phyloP scores from a whole-genome alignment of 2,113 vertebrate genomes.

The Python bivittatus region DNA sequence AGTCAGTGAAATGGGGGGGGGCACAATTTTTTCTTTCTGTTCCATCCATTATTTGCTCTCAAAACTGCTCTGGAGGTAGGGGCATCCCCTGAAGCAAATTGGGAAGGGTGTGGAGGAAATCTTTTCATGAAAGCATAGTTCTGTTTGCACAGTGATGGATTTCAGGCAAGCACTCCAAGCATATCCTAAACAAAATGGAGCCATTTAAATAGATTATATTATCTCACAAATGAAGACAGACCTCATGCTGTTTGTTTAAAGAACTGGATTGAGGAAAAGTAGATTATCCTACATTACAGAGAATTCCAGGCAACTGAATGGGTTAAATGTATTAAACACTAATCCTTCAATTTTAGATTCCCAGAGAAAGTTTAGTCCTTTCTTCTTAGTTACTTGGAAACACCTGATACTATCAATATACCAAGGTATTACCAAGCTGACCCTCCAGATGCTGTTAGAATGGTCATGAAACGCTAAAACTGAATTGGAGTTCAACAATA shows the following conservation, averaged over 20 bases:
- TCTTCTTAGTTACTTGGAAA: background rate
- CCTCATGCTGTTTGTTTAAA: background rate
- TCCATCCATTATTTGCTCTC: background rate
- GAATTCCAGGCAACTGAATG: background rate
- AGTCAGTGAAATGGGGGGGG: background rate
- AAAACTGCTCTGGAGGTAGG: background rate
- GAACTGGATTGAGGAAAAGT: background rate
- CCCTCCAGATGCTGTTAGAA: background rate
- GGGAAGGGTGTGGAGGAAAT: background rate
- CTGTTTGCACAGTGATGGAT: background rate
- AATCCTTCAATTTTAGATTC: background rate
- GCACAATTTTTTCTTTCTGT: background rate
- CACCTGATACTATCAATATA: background rate
- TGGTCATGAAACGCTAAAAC: background rate
- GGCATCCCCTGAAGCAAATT: background rate
- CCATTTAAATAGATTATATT: background rate
- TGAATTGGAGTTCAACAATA: background rate
- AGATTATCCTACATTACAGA: background rate
- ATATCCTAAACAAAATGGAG: background rate
- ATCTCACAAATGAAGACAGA: background rate
- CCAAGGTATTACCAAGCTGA: background rate
- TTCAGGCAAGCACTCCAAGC: background rate
- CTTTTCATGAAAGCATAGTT: background rate
- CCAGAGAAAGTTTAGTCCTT: background rate
- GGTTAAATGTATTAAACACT: background rate